Percentiles rank a stretch among this genome's conserved stretches.
These are phyloP conservation scores for Dendrolimus houi DNA, from an alignment of 2,888 invertebrate species.

Conservation along the genomic window DNA sequence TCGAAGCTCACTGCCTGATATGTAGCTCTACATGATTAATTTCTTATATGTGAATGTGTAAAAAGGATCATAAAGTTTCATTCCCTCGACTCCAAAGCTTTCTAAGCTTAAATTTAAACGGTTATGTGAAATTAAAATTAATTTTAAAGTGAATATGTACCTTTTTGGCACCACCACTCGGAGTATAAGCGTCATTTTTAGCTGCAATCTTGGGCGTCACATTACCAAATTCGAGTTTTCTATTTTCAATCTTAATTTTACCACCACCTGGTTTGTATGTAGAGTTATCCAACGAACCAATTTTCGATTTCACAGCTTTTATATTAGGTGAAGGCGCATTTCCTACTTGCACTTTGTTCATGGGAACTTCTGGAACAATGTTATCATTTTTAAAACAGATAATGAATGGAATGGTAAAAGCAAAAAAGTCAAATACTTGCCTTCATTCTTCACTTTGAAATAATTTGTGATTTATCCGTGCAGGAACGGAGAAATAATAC, in stretches of 20 bases:
- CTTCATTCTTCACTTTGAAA: not conserved
- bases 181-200: conserved; percentile 91
- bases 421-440: not conserved
- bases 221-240: conserved; percentile 89
- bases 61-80: too few species aligned
- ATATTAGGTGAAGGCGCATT: conserved; percentile 94
- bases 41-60: too few species aligned
- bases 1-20: too few species aligned
- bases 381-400: not conserved
- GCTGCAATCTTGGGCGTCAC: conserved; percentile 92
- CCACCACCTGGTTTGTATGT: conserved; percentile 93
- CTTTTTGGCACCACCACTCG: conserved; percentile 94
- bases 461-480: not conserved
- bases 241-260: conserved; percentile 90
- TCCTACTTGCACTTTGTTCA: conserved; percentile 96
- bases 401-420: not conserved
- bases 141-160: conserved; percentile 51
- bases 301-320: conserved; percentile 93
- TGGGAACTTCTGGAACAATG: conserved; percentile 83
- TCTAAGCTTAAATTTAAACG: too few species aligned
- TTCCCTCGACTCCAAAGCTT: too few species aligned
- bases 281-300: conserved; percentile 93
- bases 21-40: too few species aligned
- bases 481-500: too few species aligned
- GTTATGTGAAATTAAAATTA: too few species aligned